Evolutionary conservation across 2,797 vertebrate species (phyloP), one percentile per base, ranked within the genome.

Genomic region (Siniperca undulata): DNA sequence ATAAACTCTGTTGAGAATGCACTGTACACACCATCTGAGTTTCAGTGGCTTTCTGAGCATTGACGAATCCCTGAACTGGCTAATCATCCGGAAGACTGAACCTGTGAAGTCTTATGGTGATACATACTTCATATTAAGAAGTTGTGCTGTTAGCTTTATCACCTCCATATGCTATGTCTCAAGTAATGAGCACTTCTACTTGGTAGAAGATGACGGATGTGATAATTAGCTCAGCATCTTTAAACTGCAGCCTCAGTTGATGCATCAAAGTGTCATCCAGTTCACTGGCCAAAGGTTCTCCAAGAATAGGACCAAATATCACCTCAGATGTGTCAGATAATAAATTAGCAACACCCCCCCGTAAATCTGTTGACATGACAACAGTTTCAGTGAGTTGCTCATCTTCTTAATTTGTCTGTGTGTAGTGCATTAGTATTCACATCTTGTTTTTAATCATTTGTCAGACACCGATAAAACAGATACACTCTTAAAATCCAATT

Each of bases 181-280:
- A 36, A 78, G 64, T 84, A 86, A 88, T 87, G 81, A 88, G 84
- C 4, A 13, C 24, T 27, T 30, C 10, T 55, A 30, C 30, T 80
- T 82, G 74, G 82, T 80, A 74, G 70, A 83, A 78, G 75, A 48
- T 90, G 88, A 90, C 78, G 78, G 88, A 93, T 91, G 90, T 88
- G 90, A 91, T 94, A 91, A 93, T 93, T 91, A 92, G 68, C 77
- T 71, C 76, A 52, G 74, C 80, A 30, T 81, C 78, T 86, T 84
- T 80, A 81, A 74, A 76, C 74, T 70, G 70, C 74, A 22, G 67
- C 44, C 58, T 53, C 17, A 1, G 30, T 66, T 81, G 82, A 89
- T 72, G 69, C 68, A 80, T 90, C 82, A 67, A 70, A 10, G 46
- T 85, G 84, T 85, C 80, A 81, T 46, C 52, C 74, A 53, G 70